Evolutionary conservation across 2,888 invertebrate species (phyloP).

Genomic region (Ephialtes manifestator): DNA sequence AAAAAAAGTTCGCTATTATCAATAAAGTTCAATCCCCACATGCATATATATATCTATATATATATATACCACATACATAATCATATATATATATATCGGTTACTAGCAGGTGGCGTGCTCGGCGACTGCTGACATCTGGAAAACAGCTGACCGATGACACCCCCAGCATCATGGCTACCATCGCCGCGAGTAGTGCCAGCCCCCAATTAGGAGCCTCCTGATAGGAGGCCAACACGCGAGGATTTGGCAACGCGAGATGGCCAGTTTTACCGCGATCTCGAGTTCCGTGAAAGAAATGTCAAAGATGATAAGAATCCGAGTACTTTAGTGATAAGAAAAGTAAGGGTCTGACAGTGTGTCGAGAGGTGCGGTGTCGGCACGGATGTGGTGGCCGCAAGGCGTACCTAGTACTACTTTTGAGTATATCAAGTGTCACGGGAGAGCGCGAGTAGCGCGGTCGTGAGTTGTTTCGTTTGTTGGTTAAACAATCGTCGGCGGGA

Average conservation of each 20-base stretch:
- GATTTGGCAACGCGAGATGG: slow-evolving; percentile 19
- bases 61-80: background rate
- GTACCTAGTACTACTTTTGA: background rate
- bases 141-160: slow-evolving; percentile 75
- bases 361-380: background rate
- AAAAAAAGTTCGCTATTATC: background rate
- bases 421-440: slow-evolving; percentile 3
- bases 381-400: background rate
- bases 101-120: slow-evolving; percentile 25
- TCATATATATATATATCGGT: background rate
- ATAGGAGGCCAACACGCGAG: slow-evolving; percentile 33
- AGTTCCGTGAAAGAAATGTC: background rate
- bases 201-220: slow-evolving; percentile 46
- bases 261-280: slow-evolving; percentile 1
- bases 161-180: slow-evolving; percentile 81
- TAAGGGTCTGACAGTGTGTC: background rate
- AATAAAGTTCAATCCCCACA: background rate
- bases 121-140: slow-evolving; percentile 51
- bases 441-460: background rate
- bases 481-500: slow-evolving; percentile 29
- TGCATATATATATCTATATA: no score
- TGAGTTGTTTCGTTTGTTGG: slow-evolving; percentile 21
- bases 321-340: background rate
- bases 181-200: slow-evolving; percentile 66
- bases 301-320: slow-evolving; percentile 1